Evolutionary conservation across 2,888 invertebrate species (phyloP).

Genomic region (Lasioglossum figueresi): DNA sequence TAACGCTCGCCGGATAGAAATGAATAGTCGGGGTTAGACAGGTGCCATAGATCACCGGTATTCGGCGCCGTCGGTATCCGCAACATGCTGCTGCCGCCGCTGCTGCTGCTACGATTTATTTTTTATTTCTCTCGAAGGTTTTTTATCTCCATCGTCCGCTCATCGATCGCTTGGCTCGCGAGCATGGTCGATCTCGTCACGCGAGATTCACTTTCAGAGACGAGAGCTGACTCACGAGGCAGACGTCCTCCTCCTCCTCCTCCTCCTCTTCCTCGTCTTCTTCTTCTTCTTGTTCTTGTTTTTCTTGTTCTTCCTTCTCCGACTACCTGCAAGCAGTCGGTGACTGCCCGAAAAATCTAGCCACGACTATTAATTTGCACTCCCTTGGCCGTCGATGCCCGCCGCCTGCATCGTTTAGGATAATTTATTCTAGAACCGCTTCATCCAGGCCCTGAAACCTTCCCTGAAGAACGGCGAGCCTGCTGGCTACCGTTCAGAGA

Average conservation of each 20-base stretch:
- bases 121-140: background rate
- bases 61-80: slow-evolving; percentile 55
- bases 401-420: slow-evolving; percentile 19
- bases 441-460: slow-evolving; percentile 1
- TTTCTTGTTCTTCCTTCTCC: background rate
- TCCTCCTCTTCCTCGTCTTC: background rate
- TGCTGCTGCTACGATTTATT: background rate
- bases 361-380: slow-evolving; percentile 27
- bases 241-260: slow-evolving; percentile 14
- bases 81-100: slow-evolving; percentile 31
- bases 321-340: slow-evolving; percentile 7
- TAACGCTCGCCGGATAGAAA: slow-evolving; percentile 40
- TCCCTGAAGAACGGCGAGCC: background rate
- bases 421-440: slow-evolving; percentile 28
- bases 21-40: slow-evolving; percentile 51
- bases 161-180: slow-evolving; percentile 40
- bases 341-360: slow-evolving; percentile 18
- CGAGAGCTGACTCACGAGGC: slow-evolving; percentile 50
- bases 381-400: background rate
- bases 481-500: background rate
- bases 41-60: slow-evolving; percentile 52
- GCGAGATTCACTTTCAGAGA: slow-evolving; percentile 59
- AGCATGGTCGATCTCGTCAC: slow-evolving; percentile 48
- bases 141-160: background rate
- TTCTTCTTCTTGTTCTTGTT: background rate